Evolutionary conservation across 2,113 vertebrate genomes (phyloP).

Genomic region (Hipposideros armiger): DNA sequence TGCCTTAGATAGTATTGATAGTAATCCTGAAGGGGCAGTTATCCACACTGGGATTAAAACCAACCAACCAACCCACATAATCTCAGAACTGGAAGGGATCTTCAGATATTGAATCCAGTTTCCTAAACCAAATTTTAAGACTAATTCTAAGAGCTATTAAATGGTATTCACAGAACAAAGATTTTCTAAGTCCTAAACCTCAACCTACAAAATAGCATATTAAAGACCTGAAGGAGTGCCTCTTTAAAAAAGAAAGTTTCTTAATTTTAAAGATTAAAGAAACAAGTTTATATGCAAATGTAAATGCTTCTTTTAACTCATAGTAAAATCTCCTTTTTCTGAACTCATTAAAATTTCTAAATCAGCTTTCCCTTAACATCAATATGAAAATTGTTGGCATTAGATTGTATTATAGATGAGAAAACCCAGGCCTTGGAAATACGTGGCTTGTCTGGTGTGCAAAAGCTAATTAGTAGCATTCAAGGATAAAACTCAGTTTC

Average conservation of each 20-base stretch:
- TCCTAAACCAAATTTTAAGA: conserved; percentile 4
- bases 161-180: not conserved
- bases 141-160: not conserved
- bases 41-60: not conserved
- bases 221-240: not conserved
- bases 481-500: conserved; percentile 29
- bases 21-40: not conserved
- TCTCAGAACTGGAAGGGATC: not conserved
- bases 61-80: not conserved
- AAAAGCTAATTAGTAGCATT: not conserved
- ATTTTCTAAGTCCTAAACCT: not conserved
- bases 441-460: not conserved
- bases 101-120: not conserved
- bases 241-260: not conserved
- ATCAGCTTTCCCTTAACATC: not conserved
- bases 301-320: not conserved
- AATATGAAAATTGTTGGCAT: not conserved
- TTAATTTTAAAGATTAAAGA: conserved; percentile 31
- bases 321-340: not conserved
- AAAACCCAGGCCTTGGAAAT: not conserved
- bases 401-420: not conserved
- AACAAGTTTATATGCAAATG: not conserved
- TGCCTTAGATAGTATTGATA: not conserved
- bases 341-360: conserved; percentile 45
- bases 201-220: not conserved